Base-by-base conservation (phyloP, 2,797 vertebrate genomes). In the Sebastiscus tertius region DNA sequence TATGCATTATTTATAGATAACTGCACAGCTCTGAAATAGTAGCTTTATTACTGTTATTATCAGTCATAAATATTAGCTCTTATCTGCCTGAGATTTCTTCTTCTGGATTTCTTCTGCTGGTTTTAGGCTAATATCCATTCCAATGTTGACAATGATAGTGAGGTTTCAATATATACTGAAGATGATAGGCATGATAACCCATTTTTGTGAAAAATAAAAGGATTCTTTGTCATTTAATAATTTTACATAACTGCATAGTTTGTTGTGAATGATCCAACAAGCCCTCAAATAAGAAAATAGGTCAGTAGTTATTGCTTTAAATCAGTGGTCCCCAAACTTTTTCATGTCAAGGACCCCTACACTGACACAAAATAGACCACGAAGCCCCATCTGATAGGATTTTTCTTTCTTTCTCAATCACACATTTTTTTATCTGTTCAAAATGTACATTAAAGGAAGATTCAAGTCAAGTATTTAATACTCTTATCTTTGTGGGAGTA, bases 1-100 rank as follows among this genome's bases (percentile, higher is more conserved):
- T 8, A 9, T 71, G 77, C 66, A 77, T 78, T 82, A 82, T 64
- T 77, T 46, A 82, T 67, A 52, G 7, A 79, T 42, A 27, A 42
- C 27, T 36, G 12, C 55, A 46, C 11, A 7, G 58, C 20, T 72
- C 10, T 55, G 8, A 52, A 31, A 55, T 7, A 27, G 42, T 31
- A 42, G 64, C 70, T 61, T 80, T 31, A 67, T 74, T 65, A 72
- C 20, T 63, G 5, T 64, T 62, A 70, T 63, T 75, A 31, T 68
- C 42, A 24, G 12, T 60, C 65, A 81, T 76, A 84, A 49, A 49
- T 60, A 84, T 22, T 54, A 59, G 66, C 26, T 46, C 13, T 54
- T 63, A 31, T 24, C 27, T 46, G 42, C n/a, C 33, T 14, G 5
- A n/a, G 46, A 27, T 65, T 36, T 55, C 10, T 16, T 54, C 67